Percentiles rank a stretch among this genome's conserved stretches.
Evolutionary conservation across 2,888 invertebrate genomes (phyloP).

Genomic region (Hofmannophila pseudospretella): DNA sequence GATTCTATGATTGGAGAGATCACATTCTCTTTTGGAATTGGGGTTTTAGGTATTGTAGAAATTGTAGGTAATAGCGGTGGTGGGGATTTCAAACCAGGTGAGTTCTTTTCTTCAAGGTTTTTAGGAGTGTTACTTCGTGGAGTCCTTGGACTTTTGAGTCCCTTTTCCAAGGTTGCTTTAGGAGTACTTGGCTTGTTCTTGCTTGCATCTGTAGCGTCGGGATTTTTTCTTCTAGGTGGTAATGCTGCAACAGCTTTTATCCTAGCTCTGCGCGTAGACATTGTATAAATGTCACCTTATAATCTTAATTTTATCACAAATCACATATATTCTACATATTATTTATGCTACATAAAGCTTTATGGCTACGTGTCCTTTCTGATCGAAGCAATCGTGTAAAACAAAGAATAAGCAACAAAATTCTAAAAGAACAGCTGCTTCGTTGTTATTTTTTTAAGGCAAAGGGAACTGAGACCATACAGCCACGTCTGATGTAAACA

Average conservation of each 20-base stretch:
- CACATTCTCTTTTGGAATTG: not conserved
- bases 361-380: no score
- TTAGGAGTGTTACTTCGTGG: constrained; percentile 20
- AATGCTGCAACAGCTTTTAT: constrained; percentile 86
- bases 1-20: not conserved
- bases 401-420: no score
- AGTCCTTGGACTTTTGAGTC: constrained; percentile 35
- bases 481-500: no score
- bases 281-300: no score
- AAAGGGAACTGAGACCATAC: no score
- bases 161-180: constrained; percentile 33
- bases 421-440: no score
- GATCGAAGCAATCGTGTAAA: no score
- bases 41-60: constrained; percentile 1
- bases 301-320: no score
- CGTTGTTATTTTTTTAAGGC: no score
- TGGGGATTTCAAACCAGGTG: constrained; percentile 10
- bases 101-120: constrained; percentile 22
- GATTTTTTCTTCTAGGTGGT: constrained; percentile 71
- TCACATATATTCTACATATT: no score
- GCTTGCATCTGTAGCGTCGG: constrained; percentile 33
- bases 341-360: no score
- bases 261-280: constrained; percentile 83
- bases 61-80: constrained; percentile 6
- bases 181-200: constrained; percentile 23